These are phyloP conservation scores for Rhegmatorhina hoffmannsi DNA, from an alignment of 2,113 vertebrate genomes.

Conservation along the genomic window DNA sequence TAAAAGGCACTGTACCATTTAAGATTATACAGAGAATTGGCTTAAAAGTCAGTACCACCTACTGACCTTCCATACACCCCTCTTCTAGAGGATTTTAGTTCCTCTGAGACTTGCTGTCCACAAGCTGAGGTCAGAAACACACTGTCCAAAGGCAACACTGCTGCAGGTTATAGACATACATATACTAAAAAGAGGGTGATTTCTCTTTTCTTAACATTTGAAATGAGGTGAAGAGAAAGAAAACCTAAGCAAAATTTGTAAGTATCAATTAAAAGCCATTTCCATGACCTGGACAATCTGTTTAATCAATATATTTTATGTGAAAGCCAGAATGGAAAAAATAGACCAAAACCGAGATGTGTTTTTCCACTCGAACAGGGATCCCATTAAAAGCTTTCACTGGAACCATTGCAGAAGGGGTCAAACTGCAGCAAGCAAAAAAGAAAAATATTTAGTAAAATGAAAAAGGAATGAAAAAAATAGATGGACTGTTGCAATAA, in stretches of 20 bases:
- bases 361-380: background rate
- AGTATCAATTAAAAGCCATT: background rate
- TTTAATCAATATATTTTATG: background rate
- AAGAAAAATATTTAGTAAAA: background rate
- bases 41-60: background rate
- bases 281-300: background rate
- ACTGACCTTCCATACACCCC: background rate
- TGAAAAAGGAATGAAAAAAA: background rate
- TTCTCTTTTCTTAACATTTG: background rate
- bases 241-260: background rate
- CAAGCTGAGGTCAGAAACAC: background rate
- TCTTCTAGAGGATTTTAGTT: background rate
- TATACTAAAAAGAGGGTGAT: background rate
- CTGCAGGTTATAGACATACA: background rate
- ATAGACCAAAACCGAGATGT: background rate
- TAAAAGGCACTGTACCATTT: background rate
- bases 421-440: background rate
- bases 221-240: background rate
- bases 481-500: background rate
- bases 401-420: background rate
- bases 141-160: background rate
- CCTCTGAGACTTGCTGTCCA: background rate
- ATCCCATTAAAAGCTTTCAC: background rate
- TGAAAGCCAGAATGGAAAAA: background rate
- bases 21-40: background rate